Conservation (phyloP, 2,888 invertebrate genomes). For the Melikaiella ostensackeni region DNA sequence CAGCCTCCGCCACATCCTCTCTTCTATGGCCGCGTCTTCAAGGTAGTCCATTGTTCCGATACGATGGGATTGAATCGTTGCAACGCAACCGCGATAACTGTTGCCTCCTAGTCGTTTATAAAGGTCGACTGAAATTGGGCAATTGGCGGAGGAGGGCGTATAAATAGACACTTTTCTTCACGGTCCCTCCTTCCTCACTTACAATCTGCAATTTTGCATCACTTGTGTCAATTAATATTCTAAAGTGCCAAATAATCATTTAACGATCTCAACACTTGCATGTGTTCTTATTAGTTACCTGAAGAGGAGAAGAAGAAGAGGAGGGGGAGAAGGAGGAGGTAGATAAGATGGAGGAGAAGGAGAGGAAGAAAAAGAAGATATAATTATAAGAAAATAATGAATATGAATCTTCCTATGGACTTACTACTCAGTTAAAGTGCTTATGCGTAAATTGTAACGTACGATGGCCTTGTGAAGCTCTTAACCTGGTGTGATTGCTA, state of each 20-base stretch:
- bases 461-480: too few species aligned
- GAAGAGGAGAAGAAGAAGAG: too few species aligned
- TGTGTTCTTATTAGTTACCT: neutral
- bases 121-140: conserved; percentile 62
- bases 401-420: too few species aligned
- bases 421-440: too few species aligned
- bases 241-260: neutral
- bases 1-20: conserved; percentile 61
- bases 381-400: too few species aligned
- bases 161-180: conserved; percentile 38
- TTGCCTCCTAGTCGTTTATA: conserved; percentile 59
- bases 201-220: conserved; percentile 23
- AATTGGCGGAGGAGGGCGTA: conserved; percentile 49
- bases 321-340: too few species aligned
- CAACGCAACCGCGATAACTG: conserved; percentile 51
- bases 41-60: conserved; percentile 68
- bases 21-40: conserved; percentile 57
- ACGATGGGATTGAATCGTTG: conserved; percentile 61
- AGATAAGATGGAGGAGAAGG: too few species aligned
- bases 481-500: too few species aligned
- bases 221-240: conserved; percentile 8
- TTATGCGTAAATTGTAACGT: too few species aligned
- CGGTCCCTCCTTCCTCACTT: conserved; percentile 20
- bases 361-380: too few species aligned
- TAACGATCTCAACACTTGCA: neutral